phyloP scores from a whole-genome alignment of 2,113 vertebrate species.

The Gnathonemus longibarbis region DNA sequence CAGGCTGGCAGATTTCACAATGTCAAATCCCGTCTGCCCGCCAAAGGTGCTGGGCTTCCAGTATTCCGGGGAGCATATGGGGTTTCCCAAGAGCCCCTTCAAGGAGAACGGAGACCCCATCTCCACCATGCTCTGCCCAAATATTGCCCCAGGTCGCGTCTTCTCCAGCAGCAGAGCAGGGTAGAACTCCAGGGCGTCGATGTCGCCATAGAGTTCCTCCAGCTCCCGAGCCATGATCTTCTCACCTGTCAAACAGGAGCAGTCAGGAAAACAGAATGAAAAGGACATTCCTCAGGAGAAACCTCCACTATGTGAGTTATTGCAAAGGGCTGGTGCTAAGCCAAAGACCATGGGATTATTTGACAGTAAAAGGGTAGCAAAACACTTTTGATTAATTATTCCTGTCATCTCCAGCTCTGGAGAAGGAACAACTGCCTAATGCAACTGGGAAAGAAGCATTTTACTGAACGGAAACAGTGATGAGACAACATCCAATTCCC shows the following conservation, averaged over 20 bases:
- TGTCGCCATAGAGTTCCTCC: conserved; percentile 82
- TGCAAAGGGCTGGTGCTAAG: not conserved
- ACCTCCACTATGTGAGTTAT: not conserved
- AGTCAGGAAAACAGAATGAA: not conserved
- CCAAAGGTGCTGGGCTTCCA: conserved; percentile 96
- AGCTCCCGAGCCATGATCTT: conserved; percentile 65
- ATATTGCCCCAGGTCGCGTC: conserved; percentile 61
- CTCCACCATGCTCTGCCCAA: conserved; percentile 96
- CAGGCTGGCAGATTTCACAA: conserved; percentile 74
- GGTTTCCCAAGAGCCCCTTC: conserved; percentile 91
- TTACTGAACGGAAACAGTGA: not conserved
- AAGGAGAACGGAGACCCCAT: conserved; percentile 90
- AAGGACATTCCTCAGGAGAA: not conserved
- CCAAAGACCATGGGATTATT: not conserved
- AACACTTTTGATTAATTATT: not conserved
- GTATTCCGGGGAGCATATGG: conserved; percentile 89
- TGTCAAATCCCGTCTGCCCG: conserved; percentile 73
- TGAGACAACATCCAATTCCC: not conserved
- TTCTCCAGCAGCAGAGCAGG: conserved; percentile 78
- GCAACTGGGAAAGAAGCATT: not conserved
- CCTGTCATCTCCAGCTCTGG: not conserved
- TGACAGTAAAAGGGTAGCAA: not conserved
- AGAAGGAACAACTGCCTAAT: not conserved
- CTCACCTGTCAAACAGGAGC: conserved; percentile 60
- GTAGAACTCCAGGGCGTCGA: conserved; percentile 87